A percentile compares a stretch with the other conserved stretches of the same genome.
phyloP scores from a whole-genome alignment of 2,113 vertebrate species.

The Microcebus lehilahytsara region DNA sequence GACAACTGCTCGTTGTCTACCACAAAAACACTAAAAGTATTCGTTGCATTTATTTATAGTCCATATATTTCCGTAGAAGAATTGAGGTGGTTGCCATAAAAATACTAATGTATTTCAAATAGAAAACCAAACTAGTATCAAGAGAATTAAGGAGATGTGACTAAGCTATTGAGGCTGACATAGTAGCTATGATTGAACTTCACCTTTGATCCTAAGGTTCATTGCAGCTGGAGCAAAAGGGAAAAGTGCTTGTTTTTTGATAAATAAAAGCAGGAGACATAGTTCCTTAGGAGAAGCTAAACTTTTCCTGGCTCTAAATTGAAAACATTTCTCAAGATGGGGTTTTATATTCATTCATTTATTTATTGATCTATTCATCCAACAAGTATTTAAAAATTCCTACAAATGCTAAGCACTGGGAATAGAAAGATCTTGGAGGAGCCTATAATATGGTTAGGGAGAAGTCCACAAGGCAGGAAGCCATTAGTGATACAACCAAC shows the following conservation, averaged over 20 bases:
- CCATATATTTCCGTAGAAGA: not conserved
- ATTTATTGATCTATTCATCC: not conserved
- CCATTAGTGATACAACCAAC: not conserved
- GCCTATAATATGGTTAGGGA: not conserved
- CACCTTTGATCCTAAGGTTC: not conserved
- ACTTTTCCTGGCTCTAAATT: not conserved
- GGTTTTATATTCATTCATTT: not conserved
- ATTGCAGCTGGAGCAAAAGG: not conserved
- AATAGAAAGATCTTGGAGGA: not conserved
- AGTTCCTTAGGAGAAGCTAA: not conserved
- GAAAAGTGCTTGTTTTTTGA: not conserved
- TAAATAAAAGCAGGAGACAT: not conserved
- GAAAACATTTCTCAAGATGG: not conserved
- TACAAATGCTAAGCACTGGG: not conserved
- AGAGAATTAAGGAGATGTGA: not conserved
- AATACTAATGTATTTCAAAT: not conserved
- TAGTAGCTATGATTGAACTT: not conserved
- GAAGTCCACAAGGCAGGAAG: not conserved
- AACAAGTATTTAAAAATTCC: not conserved
- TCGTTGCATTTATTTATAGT: not conserved
- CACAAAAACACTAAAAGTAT: not conserved
- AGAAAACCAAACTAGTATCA: not conserved
- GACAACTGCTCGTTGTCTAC: not conserved
- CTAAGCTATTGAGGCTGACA: not conserved
- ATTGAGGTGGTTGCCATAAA: not conserved